Conservation (phyloP, 2,888 invertebrate species). For the Eristalis intricaria region DNA sequence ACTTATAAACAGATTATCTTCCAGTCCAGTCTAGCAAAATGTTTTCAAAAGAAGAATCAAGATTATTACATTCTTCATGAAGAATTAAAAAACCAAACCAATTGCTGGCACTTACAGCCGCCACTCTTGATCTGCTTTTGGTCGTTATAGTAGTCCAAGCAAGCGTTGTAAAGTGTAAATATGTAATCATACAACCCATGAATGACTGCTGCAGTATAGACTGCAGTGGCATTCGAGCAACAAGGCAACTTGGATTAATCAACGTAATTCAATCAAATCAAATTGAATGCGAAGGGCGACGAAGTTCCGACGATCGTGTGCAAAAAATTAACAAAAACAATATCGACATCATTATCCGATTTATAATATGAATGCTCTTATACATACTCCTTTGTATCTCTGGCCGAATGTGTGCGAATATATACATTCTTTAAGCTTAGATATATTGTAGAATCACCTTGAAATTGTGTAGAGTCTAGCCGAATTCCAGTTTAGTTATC, state of each 20-base stretch:
- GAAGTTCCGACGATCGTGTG: conserved; percentile 4
- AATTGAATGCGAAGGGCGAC: conserved; percentile 61
- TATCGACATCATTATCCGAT: conserved; percentile 15
- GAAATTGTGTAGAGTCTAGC: conserved; percentile 4
- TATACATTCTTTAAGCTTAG: background rate
- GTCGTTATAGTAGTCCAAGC: conserved; percentile 30
- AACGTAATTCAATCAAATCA: conserved; percentile 69
- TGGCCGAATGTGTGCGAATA: background rate
- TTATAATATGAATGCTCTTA: background rate
- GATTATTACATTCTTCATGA: background rate
- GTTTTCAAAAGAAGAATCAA: background rate
- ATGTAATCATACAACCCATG: conserved; percentile 43
- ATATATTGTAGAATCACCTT: conserved; percentile 24
- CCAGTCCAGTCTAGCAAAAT: too few species aligned
- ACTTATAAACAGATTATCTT: too few species aligned
- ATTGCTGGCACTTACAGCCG: conserved; percentile 7
- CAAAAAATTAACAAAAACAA: conserved; percentile 6
- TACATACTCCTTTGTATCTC: background rate
- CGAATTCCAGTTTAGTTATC: background rate
- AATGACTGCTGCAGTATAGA: conserved; percentile 27
- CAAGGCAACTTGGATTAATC: conserved; percentile 46
- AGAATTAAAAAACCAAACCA: conserved; percentile 45
- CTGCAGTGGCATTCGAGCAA: background rate
- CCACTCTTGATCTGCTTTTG: conserved; percentile 45
- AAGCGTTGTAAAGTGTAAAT: conserved; percentile 54